Conservation (phyloP, 53 echinoderm and acorn worm genomes). For the Holothuria scabra region DNA sequence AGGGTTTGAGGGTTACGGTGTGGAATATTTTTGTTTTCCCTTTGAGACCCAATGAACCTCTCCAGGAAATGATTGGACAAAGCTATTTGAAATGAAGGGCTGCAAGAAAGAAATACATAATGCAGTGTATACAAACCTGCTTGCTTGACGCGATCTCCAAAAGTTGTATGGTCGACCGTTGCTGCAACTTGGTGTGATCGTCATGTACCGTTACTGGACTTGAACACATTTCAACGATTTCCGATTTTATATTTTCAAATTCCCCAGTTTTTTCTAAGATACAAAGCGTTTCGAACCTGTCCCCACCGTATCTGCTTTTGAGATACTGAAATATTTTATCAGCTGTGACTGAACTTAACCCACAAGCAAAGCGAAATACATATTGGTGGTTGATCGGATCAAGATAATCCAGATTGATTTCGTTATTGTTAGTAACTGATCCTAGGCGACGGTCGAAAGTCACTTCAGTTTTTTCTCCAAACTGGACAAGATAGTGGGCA, state of each 20-base stretch:
- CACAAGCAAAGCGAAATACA: slow-evolving; percentile 30
- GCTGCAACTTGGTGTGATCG: background rate
- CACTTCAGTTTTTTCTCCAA: background rate
- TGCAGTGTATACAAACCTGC: background rate
- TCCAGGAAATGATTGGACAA: no score
- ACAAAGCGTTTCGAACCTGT: slow-evolving; percentile 3
- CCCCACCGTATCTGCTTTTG: background rate
- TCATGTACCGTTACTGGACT: background rate
- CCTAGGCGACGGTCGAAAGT: background rate
- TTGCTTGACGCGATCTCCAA: background rate
- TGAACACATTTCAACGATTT: background rate
- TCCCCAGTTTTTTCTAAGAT: background rate
- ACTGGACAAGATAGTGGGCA: background rate
- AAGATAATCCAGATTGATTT: background rate
- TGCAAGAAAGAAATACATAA: no score
- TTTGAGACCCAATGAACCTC: no score
- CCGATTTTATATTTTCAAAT: background rate
- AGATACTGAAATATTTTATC: background rate
- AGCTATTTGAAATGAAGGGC: no score
- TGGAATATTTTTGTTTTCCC: no score
- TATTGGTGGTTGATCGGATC: slow-evolving; percentile 23
- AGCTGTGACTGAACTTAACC: background rate
- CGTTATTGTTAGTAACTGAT: no score
- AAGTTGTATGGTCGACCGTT: background rate
- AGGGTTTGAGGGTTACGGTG: no score